These are phyloP conservation scores for Corapipo altera DNA, from an alignment of 2,113 vertebrate species.

Conservation along the genomic window DNA sequence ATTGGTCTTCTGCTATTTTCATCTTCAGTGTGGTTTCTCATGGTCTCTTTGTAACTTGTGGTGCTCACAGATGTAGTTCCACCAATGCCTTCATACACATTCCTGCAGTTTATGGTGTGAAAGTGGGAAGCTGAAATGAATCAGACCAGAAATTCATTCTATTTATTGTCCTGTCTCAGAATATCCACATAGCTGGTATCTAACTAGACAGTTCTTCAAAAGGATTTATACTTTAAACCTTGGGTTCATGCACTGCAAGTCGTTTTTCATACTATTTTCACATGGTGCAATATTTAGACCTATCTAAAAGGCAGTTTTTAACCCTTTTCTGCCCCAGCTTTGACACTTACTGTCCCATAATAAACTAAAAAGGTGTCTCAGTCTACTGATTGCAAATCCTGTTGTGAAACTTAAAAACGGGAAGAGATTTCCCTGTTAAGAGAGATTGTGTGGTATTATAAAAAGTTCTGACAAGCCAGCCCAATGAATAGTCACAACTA, in stretches of 20 bases:
- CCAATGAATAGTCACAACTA: background rate
- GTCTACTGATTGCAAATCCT: background rate
- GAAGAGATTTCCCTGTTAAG: background rate
- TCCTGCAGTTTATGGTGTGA: background rate
- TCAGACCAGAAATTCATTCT: background rate
- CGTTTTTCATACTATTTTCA: background rate
- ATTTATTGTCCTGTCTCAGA: background rate
- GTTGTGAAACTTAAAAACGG: background rate
- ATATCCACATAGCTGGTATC: background rate
- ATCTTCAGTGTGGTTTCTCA: background rate
- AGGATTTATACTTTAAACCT: background rate
- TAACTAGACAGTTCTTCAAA: background rate
- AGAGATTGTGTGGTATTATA: background rate
- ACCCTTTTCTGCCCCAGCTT: background rate
- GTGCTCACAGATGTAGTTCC: background rate
- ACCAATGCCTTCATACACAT: background rate
- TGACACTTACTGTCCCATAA: background rate
- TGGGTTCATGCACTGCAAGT: background rate
- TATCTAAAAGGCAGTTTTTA: background rate
- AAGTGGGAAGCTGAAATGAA: background rate
- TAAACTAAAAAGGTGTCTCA: background rate
- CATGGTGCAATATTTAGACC: background rate
- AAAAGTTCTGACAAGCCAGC: background rate
- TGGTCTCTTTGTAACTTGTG: background rate
- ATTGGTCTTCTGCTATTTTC: background rate